Percentiles rank a stretch among this genome's conserved stretches.
These are phyloP conservation scores for Polypedilum pembai DNA, from an alignment of 1,140 invertebrate genomes.

Conservation along the genomic window DNA sequence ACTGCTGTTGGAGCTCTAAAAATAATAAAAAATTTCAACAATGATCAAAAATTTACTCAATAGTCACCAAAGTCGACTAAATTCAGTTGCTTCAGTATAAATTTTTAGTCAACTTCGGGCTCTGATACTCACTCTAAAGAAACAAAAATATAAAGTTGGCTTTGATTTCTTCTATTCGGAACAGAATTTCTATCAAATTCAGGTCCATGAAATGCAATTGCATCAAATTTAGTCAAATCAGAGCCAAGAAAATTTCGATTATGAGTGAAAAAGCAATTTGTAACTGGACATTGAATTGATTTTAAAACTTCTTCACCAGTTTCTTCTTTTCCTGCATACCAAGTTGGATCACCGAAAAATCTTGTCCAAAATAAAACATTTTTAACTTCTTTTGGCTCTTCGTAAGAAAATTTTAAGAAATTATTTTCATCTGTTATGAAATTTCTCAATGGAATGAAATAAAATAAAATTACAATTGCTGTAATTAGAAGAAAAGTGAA, in stretches of 20 bases:
- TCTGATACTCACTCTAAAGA: conserved; percentile 34
- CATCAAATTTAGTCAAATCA: conserved; percentile 40
- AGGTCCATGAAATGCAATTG: conserved; percentile 42
- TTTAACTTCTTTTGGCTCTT: background rate
- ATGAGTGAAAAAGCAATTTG: conserved; percentile 38
- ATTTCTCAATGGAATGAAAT: too few species aligned
- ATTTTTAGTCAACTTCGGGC: too few species aligned
- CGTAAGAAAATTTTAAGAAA: too few species aligned
- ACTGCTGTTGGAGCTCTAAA: conserved; percentile 38
- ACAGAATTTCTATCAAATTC: conserved; percentile 32
- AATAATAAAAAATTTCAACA: background rate
- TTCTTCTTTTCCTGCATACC: conserved; percentile 36
- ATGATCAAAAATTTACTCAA: background rate
- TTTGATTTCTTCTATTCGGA: conserved; percentile 30
- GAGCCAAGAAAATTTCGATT: conserved; percentile 34
- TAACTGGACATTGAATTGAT: conserved; percentile 35
- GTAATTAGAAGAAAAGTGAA: too few species aligned
- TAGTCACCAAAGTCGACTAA: too few species aligned
- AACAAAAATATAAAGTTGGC: conserved; percentile 38
- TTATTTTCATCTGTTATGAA: too few species aligned
- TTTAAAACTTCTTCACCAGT: conserved; percentile 35
- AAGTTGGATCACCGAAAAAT: conserved; percentile 38
- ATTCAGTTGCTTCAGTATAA: too few species aligned
- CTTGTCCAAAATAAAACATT: conserved; percentile 38
- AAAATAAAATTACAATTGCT: too few species aligned